Evolutionary conservation across 1,140 invertebrate species (phyloP).

Genomic region (Papilio polytes): DNA sequence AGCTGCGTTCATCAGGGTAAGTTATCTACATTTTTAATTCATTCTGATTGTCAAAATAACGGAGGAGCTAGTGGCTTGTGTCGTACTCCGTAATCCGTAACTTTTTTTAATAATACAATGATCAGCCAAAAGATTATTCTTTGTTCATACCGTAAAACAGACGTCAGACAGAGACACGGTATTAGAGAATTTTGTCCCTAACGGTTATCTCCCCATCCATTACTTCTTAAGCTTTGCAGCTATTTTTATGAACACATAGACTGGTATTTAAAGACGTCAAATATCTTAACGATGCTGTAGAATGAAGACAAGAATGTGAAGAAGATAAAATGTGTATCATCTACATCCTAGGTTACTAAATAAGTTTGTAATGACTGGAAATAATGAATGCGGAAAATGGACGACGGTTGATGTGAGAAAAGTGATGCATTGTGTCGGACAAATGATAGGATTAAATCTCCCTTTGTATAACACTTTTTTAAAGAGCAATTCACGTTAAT

Average conservation of each 20-base stretch:
- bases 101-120: too few species aligned
- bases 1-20: slow-evolving; percentile 85
- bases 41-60: too few species aligned
- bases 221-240: not conserved
- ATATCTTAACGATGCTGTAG: not conserved
- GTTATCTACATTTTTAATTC: slow-evolving; percentile 24
- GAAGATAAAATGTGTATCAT: not conserved
- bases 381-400: not conserved
- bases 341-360: not conserved
- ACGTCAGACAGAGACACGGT: not conserved
- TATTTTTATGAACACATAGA: not conserved
- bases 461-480: not conserved
- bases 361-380: not conserved
- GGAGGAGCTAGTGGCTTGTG: not conserved
- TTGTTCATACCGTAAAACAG: not conserved
- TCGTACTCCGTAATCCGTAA: too few species aligned
- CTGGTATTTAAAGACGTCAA: too few species aligned
- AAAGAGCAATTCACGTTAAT: not conserved
- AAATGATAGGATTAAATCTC: not conserved
- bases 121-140: too few species aligned
- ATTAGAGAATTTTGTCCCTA: not conserved
- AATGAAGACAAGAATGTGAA: slow-evolving; percentile 1
- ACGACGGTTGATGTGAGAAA: not conserved
- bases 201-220: too few species aligned
- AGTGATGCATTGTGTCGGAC: not conserved